Base-by-base conservation (phyloP, 2,113 vertebrate species). In the Myotis brandtii region DNA sequence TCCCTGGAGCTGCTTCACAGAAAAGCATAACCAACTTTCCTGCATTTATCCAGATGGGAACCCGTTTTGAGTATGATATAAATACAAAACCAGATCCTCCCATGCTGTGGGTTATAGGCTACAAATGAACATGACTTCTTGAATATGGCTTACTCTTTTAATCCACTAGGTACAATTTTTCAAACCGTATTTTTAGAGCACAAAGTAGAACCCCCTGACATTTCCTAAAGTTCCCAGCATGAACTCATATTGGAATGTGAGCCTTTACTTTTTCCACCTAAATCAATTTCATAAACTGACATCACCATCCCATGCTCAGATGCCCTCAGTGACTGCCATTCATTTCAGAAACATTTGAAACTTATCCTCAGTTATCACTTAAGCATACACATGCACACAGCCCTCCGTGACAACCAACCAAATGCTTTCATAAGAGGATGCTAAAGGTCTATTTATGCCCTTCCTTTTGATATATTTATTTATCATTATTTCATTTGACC, bases 341-440 rank as follows among this genome's bases (percentile, higher is more conserved):
- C 62, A 59, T 66, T 86, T 86, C 70, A 76, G 70, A 92, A 79
- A 86, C 14, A 64, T 50, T 56, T 83, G 18, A 89, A n/a, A 73
- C n/a, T 16, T 48, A 2, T 21, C 18, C 23, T 91, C 52, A 30
- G 1, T 85, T n/a, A 43, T 20, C 52, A 64, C n/a, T 25, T 4
- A 87, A 72, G 27, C 50, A 83, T 8, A 10, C 3, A 6, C 7
- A 43, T 3, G 2, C 46, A 32, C 30, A 72, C 50, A 56, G 12
- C 5, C 18, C 21, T 85, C n/a, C 46, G 86, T 25, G 54, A 70
- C 7, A 66, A 54, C 27, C 46, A 50, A 20, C 1, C 23, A 12
- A 34, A 56, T 43, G 82, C 52, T 77, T 79, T 85, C 37, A 2
- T 17, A 75, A 80, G 50, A 52, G 46, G 91, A 40, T 37, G 5